A percentile compares a stretch with the other conserved stretches of the same genome.
Conservation (phyloP, 2,113 vertebrate species). For the Oreochromis aureus region DNA sequence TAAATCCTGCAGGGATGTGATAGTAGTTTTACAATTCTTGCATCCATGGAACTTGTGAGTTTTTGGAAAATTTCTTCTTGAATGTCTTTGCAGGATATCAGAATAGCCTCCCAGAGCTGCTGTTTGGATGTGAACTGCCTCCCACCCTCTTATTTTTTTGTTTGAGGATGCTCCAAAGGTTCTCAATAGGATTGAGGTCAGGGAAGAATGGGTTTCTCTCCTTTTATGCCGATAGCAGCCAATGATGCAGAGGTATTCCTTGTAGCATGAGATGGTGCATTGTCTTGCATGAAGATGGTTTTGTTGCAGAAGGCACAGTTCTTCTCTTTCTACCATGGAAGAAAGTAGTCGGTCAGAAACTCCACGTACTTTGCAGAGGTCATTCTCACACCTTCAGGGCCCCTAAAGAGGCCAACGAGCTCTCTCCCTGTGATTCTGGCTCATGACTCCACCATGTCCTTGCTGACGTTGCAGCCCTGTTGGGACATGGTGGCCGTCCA, state of each 20-base stretch:
- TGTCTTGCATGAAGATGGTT: not conserved
- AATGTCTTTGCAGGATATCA: not conserved
- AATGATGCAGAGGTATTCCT: rapidly evolving
- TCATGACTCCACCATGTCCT: no score
- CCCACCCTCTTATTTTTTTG: rapidly evolving
- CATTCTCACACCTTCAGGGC: no score
- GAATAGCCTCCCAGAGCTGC: not conserved
- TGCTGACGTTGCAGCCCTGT: no score
- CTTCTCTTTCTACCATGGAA: not conserved
- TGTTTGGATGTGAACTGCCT: not conserved
- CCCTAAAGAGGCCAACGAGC: no score
- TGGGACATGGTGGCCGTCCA: no score
- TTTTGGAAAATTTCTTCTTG: not conserved
- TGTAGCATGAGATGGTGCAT: not conserved
- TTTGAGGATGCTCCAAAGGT: not conserved
- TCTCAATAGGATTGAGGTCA: rapidly evolving
- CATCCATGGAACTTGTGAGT: not conserved
- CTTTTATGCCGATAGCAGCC: not conserved
- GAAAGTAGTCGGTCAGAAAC: not conserved
- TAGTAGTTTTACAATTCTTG: not conserved
- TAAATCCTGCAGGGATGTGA: no score
- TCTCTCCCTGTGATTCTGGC: no score
- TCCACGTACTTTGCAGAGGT: not conserved
- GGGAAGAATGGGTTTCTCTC: not conserved
- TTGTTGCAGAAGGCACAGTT: not conserved